Evolutionary conservation across 2,113 vertebrate genomes (phyloP).

Genomic region (Clarias magur): DNA sequence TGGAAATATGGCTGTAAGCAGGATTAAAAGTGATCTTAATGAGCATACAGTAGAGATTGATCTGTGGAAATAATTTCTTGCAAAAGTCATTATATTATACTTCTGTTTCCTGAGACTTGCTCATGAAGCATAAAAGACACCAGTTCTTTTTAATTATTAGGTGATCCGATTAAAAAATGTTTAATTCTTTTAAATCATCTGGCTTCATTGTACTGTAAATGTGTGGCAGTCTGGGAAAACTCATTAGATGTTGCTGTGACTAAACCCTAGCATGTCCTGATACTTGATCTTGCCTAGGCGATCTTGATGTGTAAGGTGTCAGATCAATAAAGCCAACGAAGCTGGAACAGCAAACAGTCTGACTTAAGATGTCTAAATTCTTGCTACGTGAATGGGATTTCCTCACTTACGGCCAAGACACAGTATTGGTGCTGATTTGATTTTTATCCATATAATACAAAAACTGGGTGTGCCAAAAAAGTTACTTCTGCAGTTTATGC

Average conservation of each 20-base stretch:
- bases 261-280: too few species aligned
- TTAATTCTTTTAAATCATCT: not conserved
- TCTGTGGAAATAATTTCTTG: not conserved
- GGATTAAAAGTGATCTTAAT: conserved; percentile 42
- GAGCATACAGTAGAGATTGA: not conserved
- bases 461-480: too few species aligned
- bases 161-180: not conserved
- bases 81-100: not conserved
- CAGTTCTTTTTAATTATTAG: not conserved
- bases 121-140: conserved; percentile 16
- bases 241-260: not conserved
- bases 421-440: too few species aligned
- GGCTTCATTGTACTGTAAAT: not conserved
- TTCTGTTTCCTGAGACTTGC: not conserved
- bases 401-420: not conserved
- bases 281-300: not conserved
- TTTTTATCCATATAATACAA: too few species aligned
- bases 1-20: conserved; percentile 30
- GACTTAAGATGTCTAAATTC: not conserved
- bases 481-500: too few species aligned
- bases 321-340: not conserved
- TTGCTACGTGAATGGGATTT: not conserved
- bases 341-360: not conserved
- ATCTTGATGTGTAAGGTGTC: not conserved
- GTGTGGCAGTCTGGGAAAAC: conserved; percentile 11